Conservation (phyloP, 2,888 invertebrate genomes). For the Xestia xanthographa region DNA sequence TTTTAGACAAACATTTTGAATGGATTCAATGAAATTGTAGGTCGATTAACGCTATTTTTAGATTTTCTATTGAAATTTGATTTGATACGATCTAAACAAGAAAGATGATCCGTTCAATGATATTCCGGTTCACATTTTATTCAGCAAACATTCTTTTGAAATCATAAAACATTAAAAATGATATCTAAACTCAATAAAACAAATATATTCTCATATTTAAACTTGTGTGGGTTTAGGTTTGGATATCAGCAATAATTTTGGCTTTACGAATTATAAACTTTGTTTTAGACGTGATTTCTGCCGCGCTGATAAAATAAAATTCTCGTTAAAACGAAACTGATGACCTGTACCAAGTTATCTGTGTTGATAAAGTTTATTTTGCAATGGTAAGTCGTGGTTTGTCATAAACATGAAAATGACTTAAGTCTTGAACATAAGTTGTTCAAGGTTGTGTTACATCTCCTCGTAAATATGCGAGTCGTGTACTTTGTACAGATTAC, state of each 20-base stretch:
- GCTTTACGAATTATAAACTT: slow-evolving; percentile 18
- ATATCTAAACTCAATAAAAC: slow-evolving; percentile 26
- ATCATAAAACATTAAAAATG: slow-evolving; percentile 11
- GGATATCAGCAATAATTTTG: slow-evolving; percentile 12
- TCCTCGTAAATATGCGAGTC: slow-evolving; percentile 52
- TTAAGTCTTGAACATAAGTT: slow-evolving; percentile 31
- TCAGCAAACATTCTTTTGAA: slow-evolving; percentile 27
- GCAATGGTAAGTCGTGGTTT: slow-evolving; percentile 30
- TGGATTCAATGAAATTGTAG: slow-evolving; percentile 15
- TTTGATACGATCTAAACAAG: slow-evolving; percentile 12
- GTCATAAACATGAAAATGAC: slow-evolving; percentile 52
- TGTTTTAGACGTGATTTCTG: slow-evolving; percentile 1
- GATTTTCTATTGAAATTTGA: slow-evolving; percentile 28
- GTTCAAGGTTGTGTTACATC: slow-evolving; percentile 55
- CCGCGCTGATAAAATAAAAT: slow-evolving; percentile 2
- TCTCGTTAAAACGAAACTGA: neutral
- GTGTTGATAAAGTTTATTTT: slow-evolving; percentile 34
- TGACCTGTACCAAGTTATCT: slow-evolving; percentile 8
- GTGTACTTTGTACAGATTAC: slow-evolving; percentile 52
- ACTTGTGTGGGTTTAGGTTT: slow-evolving; percentile 18
- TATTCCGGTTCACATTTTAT: slow-evolving; percentile 20
- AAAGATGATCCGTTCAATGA: slow-evolving; percentile 1
- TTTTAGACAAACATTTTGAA: slow-evolving; percentile 28
- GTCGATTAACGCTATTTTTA: slow-evolving; percentile 41
- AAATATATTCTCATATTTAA: slow-evolving; percentile 15